phyloP scores from a whole-genome alignment of 2,797 vertebrate species.

The Hippopotamyrus pictus region DNA sequence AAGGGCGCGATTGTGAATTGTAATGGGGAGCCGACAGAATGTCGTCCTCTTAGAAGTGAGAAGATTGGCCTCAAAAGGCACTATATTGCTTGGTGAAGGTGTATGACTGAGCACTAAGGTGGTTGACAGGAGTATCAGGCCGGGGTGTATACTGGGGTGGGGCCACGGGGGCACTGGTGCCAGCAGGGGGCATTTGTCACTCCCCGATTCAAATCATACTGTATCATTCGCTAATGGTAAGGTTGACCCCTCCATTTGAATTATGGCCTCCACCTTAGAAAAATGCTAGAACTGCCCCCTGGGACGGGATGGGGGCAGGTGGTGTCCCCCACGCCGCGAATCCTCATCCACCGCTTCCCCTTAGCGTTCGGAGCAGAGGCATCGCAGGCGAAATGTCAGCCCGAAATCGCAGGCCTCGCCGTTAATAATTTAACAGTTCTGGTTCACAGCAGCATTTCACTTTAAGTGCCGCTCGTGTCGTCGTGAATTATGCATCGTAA shows the following conservation, averaged over 20 bases:
- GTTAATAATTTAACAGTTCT: slow-evolving; percentile 46
- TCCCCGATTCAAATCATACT: not conserved
- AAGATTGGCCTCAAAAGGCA: no score
- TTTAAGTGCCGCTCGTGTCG: slow-evolving; percentile 39
- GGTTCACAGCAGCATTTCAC: slow-evolving; percentile 30
- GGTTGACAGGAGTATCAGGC: not conserved
- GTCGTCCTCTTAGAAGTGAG: not conserved
- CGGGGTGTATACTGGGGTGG: not conserved
- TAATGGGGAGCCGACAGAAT: no score
- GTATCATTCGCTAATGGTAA: not conserved
- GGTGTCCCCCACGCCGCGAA: not conserved
- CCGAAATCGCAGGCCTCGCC: slow-evolving; percentile 2
- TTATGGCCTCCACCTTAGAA: not conserved
- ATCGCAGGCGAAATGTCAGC: not conserved
- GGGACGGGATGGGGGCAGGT: not conserved
- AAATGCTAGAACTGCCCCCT: not conserved
- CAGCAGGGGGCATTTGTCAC: not conserved
- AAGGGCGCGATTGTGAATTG: not conserved
- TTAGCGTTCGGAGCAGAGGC: not conserved
- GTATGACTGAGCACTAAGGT: not conserved
- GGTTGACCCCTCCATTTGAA: not conserved
- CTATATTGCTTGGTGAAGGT: not conserved
- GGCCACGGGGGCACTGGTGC: not conserved
- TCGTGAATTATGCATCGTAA: slow-evolving; percentile 46
- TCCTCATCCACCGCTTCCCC: not conserved